A percentile compares a stretch with the other conserved stretches of the same genome.
These are phyloP conservation scores for Digitonthophagus gazella DNA, from an alignment of 2,888 invertebrate genomes.

Conservation along the genomic window DNA sequence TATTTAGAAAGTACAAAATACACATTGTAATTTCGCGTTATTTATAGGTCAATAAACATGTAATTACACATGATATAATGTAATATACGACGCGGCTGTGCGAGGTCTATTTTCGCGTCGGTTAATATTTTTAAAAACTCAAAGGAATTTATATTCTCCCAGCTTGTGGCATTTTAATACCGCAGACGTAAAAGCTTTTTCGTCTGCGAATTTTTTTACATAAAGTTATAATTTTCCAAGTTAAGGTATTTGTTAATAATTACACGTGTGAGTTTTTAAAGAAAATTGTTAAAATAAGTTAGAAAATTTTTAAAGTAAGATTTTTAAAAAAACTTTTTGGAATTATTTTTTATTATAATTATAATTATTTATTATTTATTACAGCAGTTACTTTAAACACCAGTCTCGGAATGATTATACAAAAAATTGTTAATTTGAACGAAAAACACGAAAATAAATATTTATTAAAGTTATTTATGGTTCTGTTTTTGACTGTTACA, in stretches of 20 bases:
- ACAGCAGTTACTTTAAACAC: too few relatives aligned
- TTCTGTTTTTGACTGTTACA: neutral
- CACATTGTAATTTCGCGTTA: slow-evolving; percentile 16
- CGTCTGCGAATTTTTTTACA: too few relatives aligned
- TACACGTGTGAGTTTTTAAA: too few relatives aligned
- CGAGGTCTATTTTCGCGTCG: slow-evolving; percentile 11
- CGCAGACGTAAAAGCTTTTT: too few relatives aligned
- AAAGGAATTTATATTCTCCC: slow-evolving; percentile 6
- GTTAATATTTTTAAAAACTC: slow-evolving; percentile 9
- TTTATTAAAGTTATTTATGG: neutral
- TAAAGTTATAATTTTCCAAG: too few relatives aligned
- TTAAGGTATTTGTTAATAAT: too few relatives aligned
- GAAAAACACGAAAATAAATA: neutral
- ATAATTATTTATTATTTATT: too few relatives aligned
- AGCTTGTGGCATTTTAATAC: neutral
- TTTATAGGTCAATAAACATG: slow-evolving; percentile 15
- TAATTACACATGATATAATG: slow-evolving; percentile 14
- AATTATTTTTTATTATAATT: too few relatives aligned
- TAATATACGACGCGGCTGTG: neutral
- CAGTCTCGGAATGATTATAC: neutral
- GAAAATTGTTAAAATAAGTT: too few relatives aligned
- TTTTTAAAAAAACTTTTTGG: too few relatives aligned
- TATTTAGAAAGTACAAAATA: slow-evolving; percentile 17
- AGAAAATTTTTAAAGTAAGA: too few relatives aligned
- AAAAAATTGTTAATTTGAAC: neutral